Evolutionary conservation across 53 echinoderm and acorn worm species (phyloP).

Genomic region (Stichopus horrens): DNA sequence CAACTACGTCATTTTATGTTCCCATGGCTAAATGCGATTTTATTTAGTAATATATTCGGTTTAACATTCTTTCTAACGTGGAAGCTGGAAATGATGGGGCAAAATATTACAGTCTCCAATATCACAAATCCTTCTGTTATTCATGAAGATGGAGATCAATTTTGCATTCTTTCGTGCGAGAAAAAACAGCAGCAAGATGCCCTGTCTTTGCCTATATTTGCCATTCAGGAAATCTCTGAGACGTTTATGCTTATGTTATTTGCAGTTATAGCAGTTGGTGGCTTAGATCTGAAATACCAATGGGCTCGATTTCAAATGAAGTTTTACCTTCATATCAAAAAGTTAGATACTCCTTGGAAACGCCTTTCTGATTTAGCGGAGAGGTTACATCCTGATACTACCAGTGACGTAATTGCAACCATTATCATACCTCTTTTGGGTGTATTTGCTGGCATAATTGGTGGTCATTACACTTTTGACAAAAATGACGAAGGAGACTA

Average conservation of each 20-base stretch:
- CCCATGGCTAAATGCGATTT: not conserved
- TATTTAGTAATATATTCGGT: not conserved
- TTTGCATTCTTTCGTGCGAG: not conserved
- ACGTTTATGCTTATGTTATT: not conserved
- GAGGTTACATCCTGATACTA: not conserved
- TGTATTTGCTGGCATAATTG: not conserved
- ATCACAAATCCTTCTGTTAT: not conserved
- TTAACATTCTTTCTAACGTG: not conserved
- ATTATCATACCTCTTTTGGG: constrained; percentile 13
- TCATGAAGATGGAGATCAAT: no score
- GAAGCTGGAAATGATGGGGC: not conserved
- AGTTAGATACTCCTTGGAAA: not conserved
- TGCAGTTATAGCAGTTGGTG: not conserved
- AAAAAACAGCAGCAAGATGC: not conserved
- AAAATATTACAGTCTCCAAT: not conserved
- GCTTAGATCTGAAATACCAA: constrained; percentile 14
- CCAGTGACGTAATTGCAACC: not conserved
- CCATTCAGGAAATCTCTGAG: not conserved
- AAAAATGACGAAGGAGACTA: no score
- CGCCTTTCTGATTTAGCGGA: not conserved
- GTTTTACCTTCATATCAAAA: not conserved
- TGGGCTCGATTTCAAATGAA: constrained; percentile 22
- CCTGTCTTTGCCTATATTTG: not conserved
- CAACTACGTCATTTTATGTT: constrained; percentile 5
- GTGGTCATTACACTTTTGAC: not conserved